Conservation (phyloP, 2,113 vertebrate genomes). For the Epinephelus fuscoguttatus region DNA sequence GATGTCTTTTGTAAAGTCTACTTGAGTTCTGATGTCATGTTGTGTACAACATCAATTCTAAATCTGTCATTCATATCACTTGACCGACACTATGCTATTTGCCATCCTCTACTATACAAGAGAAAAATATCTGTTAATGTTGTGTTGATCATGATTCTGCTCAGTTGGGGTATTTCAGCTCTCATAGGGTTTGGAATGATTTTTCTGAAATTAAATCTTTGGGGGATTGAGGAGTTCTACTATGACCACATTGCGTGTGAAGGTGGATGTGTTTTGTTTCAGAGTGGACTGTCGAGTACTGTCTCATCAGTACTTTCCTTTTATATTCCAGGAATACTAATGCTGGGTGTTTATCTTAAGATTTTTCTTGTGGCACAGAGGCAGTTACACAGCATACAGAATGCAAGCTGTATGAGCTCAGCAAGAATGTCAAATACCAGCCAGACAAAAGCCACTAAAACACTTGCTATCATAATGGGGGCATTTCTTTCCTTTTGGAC, state of each 20-base stretch:
- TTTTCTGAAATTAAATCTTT: conserved; percentile 41
- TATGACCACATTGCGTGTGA: conserved; percentile 16
- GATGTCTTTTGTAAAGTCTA: conserved; percentile 31
- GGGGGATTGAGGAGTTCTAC: conserved; percentile 35
- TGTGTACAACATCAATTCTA: conserved; percentile 42
- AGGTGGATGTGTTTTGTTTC: conserved; percentile 42
- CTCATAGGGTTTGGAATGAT: conserved; percentile 40
- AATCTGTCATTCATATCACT: conserved; percentile 42
- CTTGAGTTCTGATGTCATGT: conserved; percentile 35
- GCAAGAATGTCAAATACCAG: not conserved
- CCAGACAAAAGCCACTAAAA: conserved; percentile 42
- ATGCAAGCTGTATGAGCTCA: not conserved
- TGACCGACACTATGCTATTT: conserved; percentile 37
- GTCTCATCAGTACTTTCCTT: conserved; percentile 36
- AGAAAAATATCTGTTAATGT: conserved; percentile 10
- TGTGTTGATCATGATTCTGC: conserved; percentile 26
- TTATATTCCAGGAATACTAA: conserved; percentile 40
- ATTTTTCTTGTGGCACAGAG: conserved; percentile 31
- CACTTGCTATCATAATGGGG: conserved; percentile 42
- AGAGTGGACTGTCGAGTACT: conserved; percentile 23
- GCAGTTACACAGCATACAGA: conserved; percentile 25
- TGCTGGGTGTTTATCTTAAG: conserved; percentile 41
- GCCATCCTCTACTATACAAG: conserved; percentile 24
- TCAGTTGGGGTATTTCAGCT: conserved; percentile 33
- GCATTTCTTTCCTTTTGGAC: conserved; percentile 46